A percentile compares a stretch with the other conserved stretches of the same genome.
phyloP scores from a whole-genome alignment of 1,140 invertebrate species.

The Olivierus martensii region DNA sequence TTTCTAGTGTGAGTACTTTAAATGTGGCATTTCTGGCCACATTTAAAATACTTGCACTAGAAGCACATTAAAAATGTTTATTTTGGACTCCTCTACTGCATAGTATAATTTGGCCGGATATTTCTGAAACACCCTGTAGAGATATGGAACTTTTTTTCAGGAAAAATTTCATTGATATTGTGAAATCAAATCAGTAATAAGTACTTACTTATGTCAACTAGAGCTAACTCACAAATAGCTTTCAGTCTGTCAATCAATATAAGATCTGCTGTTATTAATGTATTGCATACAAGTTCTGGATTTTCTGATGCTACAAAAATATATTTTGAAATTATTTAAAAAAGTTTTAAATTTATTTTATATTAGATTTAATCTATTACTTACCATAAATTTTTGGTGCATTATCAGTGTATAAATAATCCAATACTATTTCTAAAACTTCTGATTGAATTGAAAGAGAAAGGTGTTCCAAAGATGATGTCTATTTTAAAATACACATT shows the following conservation, averaged over 20 bases:
- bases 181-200: too few species aligned
- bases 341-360: too few species aligned
- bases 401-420: slow-evolving; percentile 51
- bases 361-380: background rate
- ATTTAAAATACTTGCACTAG: too few species aligned
- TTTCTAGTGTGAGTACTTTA: too few species aligned
- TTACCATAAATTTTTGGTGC: slow-evolving; percentile 31
- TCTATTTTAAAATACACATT: too few species aligned
- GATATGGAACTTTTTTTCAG: too few species aligned
- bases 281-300: slow-evolving; percentile 44
- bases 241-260: slow-evolving; percentile 46
- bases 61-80: too few species aligned
- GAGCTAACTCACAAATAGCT: slow-evolving; percentile 46
- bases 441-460: slow-evolving; percentile 34
- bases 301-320: slow-evolving; percentile 36
- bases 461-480: slow-evolving; percentile 14
- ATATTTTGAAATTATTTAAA: background rate
- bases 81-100: too few species aligned
- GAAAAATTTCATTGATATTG: too few species aligned
- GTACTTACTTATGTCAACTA: slow-evolving; percentile 37
- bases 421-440: slow-evolving; percentile 43
- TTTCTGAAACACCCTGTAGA: too few species aligned
- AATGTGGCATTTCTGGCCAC: too few species aligned
- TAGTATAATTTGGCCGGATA: too few species aligned
- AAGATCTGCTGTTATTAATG: slow-evolving; percentile 53